phyloP scores from a whole-genome alignment of 2,797 vertebrate genomes.

The Macrochelys suwanniensis region DNA sequence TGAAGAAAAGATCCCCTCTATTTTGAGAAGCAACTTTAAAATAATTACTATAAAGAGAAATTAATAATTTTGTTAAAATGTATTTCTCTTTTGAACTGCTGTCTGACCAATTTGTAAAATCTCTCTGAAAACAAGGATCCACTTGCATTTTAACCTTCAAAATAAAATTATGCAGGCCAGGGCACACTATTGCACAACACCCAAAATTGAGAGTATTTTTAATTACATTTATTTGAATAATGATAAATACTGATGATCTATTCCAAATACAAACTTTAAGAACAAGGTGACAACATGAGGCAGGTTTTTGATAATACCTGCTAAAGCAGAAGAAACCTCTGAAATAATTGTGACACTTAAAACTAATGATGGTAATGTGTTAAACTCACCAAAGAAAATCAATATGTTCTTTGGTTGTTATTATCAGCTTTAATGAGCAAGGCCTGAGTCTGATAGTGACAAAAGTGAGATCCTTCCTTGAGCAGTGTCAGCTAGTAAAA shows the following conservation, averaged over 20 bases:
- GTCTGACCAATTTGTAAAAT: conserved; percentile 14
- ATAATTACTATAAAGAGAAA: conserved; percentile 42
- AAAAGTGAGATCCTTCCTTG: conserved; percentile 20
- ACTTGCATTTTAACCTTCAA: conserved; percentile 23
- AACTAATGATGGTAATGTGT: conserved; percentile 21
- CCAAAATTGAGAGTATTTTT: conserved; percentile 39
- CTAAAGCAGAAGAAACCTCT: not conserved
- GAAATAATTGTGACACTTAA: not conserved
- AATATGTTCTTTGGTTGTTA: conserved; percentile 21
- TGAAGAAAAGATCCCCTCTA: conserved; percentile 5
- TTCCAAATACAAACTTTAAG: conserved; percentile 10
- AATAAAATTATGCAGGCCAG: conserved; percentile 41
- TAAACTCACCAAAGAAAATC: conserved; percentile 42
- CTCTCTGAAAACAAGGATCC: conserved; percentile 26
- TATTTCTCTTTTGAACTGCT: conserved; percentile 41
- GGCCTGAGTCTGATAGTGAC: not conserved
- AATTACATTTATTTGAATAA: conserved; percentile 47
- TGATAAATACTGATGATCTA: conserved; percentile 11
- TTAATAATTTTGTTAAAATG: conserved; percentile 60
- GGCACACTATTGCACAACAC: conserved; percentile 1
- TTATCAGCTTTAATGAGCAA: not conserved
- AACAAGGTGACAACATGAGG: conserved; percentile 20
- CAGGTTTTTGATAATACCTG: not conserved
- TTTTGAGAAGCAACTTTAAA: conserved; percentile 28
- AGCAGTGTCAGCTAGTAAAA: conserved; percentile 12